These are phyloP conservation scores for Porphyrio hochstetteri DNA, from an alignment of 2,113 vertebrate genomes.

Conservation along the genomic window DNA sequence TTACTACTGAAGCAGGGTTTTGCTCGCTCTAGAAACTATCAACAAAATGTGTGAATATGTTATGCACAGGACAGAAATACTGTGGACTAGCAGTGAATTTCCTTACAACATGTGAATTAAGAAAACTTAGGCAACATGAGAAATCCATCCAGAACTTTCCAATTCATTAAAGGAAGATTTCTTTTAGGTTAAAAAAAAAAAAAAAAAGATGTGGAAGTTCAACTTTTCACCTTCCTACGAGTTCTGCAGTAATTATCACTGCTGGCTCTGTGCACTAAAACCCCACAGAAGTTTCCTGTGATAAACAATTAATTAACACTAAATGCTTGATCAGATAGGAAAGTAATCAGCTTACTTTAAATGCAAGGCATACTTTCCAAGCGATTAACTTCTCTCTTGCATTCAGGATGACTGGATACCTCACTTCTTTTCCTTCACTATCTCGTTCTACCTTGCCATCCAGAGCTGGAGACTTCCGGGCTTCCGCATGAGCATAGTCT, in stretches of 20 bases:
- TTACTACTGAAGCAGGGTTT: background rate
- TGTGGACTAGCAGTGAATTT: background rate
- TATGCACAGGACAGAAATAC: background rate
- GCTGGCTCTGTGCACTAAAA: background rate
- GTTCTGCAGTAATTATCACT: background rate
- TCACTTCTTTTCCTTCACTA: conserved; percentile 91
- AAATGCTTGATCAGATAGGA: conserved; percentile 4
- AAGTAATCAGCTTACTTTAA: conserved; percentile 80
- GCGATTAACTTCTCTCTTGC: conserved; percentile 91
- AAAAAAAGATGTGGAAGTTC: background rate
- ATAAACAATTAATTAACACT: conserved; percentile 10
- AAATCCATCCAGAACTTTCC: background rate
- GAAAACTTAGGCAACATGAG: background rate
- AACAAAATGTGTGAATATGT: background rate
- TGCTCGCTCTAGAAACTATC: background rate
- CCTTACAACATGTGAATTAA: background rate
- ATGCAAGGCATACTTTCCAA: conserved; percentile 92
- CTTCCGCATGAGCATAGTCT: conserved; percentile 91
- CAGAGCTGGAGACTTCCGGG: conserved; percentile 88
- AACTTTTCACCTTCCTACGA: background rate
- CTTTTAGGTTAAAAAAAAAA: background rate
- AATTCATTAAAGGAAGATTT: background rate
- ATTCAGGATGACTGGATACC: conserved; percentile 90
- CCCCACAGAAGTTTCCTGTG: background rate
- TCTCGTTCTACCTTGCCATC: conserved; percentile 91